Evolutionary conservation across 2,797 vertebrate genomes (phyloP).

Genomic region (Phyllotis vaccarum): DNA sequence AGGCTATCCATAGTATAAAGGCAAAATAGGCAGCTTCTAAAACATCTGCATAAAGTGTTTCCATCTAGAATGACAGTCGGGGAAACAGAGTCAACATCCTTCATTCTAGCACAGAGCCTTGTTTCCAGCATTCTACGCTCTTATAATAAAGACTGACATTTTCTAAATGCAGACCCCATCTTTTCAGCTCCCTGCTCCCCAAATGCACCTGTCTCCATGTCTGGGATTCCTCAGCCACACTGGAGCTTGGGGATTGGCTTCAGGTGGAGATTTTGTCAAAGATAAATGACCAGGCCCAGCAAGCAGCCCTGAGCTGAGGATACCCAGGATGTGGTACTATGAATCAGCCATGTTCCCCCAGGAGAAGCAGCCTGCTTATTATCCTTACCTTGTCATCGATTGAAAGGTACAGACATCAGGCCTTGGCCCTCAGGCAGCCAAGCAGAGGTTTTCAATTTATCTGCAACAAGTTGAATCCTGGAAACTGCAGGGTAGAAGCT

Average conservation of each 20-base stretch:
- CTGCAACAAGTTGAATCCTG: background rate
- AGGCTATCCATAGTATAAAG: background rate
- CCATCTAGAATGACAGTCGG: background rate
- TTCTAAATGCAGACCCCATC: background rate
- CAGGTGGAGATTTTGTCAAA: slow-evolving; percentile 71
- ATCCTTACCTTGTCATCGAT: slow-evolving; percentile 26
- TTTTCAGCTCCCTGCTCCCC: background rate
- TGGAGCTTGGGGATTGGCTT: slow-evolving; percentile 3
- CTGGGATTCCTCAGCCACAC: accelerated
- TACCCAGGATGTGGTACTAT: background rate
- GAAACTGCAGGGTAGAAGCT: background rate
- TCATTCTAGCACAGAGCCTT: too few relatives aligned
- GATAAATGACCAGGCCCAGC: slow-evolving; percentile 65
- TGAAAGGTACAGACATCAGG: background rate
- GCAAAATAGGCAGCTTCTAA: background rate
- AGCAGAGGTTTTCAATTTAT: slow-evolving; percentile 23
- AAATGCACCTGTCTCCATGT: background rate
- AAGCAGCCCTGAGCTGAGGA: slow-evolving; percentile 39
- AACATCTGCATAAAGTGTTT: background rate
- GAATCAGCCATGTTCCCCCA: slow-evolving; percentile 51
- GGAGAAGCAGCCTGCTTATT: slow-evolving; percentile 20
- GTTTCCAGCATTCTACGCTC: accelerated
- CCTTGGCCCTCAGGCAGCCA: background rate
- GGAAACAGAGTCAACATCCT: background rate
- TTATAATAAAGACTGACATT: background rate